Percentiles rank a stretch among this genome's conserved stretches.
Evolutionary conservation across 2,888 invertebrate genomes (phyloP).

Genomic region (Eudasyphora cyanicolor): DNA sequence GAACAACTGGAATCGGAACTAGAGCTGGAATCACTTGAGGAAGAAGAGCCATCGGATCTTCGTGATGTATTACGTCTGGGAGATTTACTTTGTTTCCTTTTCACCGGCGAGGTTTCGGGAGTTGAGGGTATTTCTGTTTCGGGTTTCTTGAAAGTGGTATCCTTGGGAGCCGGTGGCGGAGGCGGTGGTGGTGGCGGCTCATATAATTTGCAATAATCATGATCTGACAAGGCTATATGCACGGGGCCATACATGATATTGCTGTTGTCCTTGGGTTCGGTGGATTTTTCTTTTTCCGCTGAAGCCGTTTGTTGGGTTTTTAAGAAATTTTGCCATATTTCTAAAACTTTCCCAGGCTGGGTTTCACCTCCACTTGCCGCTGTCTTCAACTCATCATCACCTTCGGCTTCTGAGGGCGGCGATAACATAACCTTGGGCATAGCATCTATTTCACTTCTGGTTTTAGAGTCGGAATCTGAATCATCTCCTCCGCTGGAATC

Average conservation of each 20-base stretch:
- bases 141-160: constrained; percentile 64
- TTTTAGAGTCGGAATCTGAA: constrained; percentile 71
- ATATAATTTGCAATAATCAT: constrained; percentile 86
- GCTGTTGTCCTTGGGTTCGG: constrained; percentile 63
- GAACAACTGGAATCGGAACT: constrained; percentile 90
- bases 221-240: constrained; percentile 85
- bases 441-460: constrained; percentile 68
- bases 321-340: constrained; percentile 76
- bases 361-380: not conserved
- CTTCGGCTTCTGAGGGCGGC: constrained; percentile 76
- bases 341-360: constrained; percentile 70
- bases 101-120: constrained; percentile 71
- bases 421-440: constrained; percentile 77
- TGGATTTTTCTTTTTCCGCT: constrained; percentile 51
- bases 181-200: constrained; percentile 62
- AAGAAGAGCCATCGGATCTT: constrained; percentile 82
- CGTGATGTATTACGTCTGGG: constrained; percentile 69
- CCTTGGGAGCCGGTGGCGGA: constrained; percentile 71
- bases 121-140: constrained; percentile 70
- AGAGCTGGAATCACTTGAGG: constrained; percentile 88
- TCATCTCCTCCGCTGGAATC: constrained; percentile 85
- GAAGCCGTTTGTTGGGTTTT: constrained; percentile 72
- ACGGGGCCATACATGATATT: constrained; percentile 76
- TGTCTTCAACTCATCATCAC: constrained; percentile 55
- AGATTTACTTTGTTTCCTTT: constrained; percentile 67